These are phyloP conservation scores for Terrapene triunguis DNA, from an alignment of 2,113 vertebrate species.

Conservation along the genomic window DNA sequence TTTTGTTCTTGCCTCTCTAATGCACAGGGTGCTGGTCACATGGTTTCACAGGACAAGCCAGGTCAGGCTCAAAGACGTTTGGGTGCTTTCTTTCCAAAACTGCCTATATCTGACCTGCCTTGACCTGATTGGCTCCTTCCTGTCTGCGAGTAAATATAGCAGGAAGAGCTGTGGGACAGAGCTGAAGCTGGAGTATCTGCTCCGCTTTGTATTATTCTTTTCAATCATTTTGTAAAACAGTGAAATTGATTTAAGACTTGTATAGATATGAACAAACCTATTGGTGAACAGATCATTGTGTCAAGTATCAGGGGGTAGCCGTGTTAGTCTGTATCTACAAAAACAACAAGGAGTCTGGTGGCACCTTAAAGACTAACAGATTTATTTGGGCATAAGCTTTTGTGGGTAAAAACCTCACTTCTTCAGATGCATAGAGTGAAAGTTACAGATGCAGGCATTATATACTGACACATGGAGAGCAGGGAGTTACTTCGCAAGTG, in stretches of 20 bases:
- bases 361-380: no score
- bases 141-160: neutral
- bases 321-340: no score
- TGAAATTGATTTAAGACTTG: neutral
- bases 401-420: no score
- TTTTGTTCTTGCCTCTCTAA: neutral
- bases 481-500: no score
- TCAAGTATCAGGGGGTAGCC: neutral
- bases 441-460: no score
- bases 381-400: no score
- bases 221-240: neutral
- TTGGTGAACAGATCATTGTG: accelerated
- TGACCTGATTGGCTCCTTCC: neutral
- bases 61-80: neutral
- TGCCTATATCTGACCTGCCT: neutral
- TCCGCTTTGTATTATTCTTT: neutral
- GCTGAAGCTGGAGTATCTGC: neutral
- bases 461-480: no score
- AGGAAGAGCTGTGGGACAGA: no score
- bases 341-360: no score
- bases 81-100: slow-evolving; percentile 9
- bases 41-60: slow-evolving; percentile 43
- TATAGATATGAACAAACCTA: neutral
- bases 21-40: neutral
- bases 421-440: no score